Base-by-base conservation (phyloP, 1,140 invertebrate genomes). In the Drosophila santomea region DNA sequence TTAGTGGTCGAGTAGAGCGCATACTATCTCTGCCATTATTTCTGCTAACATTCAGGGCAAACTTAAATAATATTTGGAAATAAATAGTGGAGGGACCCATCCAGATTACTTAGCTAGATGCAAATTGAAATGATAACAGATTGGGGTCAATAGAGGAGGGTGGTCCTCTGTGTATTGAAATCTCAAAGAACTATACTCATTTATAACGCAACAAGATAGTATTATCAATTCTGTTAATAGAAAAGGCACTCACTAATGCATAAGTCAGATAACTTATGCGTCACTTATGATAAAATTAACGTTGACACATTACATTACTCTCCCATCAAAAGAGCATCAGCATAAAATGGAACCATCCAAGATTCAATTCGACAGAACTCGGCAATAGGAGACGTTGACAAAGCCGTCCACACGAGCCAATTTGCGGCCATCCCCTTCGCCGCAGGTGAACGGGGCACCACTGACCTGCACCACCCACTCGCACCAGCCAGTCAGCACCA, bases 11-110 rank as follows among this genome's bases (percentile, higher is more conserved):
- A 17, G 39, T 17, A 11, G 47, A 50, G 44, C 25, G 23, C 41
- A 11, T 48, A 39, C 15, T 71, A 47, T 68, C 41, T 15, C 15
- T 25, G 23, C 17, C 48, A 6, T 66, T 55, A 23, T 54, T 45
- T 45, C 15, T 23, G 23, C 20, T 32, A 73, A 54, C 20, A 45
- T 43, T 54, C 43, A 39, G 55, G n/a, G 60, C 36, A 17, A 57
- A 68, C 52, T 58, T 32, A 25, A 74, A 66, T 74, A 82, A 60
- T 82, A 81, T 77, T 81, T 74, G 61, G 51, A 61, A 74, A 73
- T 73, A 81, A 77, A 81, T 81, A 68, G 17, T 43, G 44, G 44
- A 80, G 56, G 66, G 52, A 36, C 38, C 45, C 25, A 60, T 47
- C 43, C 41, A 47, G 17, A 4, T 38, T 12, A 11, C 6, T 35